Conservation (phyloP, 2,888 invertebrate genomes). For the Lepetodrilus schrolli region DNA sequence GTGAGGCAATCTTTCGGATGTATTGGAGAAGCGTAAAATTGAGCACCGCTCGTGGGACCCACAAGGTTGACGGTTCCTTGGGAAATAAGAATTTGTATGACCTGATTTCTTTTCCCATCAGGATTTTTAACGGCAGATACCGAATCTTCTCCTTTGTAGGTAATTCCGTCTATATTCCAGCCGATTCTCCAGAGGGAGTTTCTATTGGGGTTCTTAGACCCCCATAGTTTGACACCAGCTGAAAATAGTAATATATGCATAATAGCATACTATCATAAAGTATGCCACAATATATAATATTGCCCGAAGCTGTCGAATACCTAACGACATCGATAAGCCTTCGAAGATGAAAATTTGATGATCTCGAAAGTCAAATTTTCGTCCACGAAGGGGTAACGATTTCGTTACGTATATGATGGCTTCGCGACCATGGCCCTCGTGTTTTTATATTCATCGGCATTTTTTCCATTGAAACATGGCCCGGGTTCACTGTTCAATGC, state of each 20-base stretch:
- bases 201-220: background rate
- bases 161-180: background rate
- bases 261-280: too few relatives aligned
- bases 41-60: background rate
- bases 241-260: background rate
- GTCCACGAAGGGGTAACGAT: too few relatives aligned
- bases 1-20: background rate
- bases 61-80: background rate
- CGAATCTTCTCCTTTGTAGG: background rate
- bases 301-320: too few relatives aligned
- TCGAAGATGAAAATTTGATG: too few relatives aligned
- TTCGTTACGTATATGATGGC: too few relatives aligned
- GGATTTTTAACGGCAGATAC: background rate
- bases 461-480: too few relatives aligned
- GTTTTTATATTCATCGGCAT: too few relatives aligned
- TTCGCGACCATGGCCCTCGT: too few relatives aligned
- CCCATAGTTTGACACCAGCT: background rate
- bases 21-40: background rate
- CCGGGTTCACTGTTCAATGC: too few relatives aligned
- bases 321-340: too few relatives aligned
- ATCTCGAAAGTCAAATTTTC: too few relatives aligned
- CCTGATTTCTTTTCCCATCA: background rate
- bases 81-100: background rate
- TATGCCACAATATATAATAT: too few relatives aligned
- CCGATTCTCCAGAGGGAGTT: background rate